These are phyloP conservation scores for Heliconius nattereri DNA, from an alignment of 1,140 invertebrate species.

Conservation along the genomic window DNA sequence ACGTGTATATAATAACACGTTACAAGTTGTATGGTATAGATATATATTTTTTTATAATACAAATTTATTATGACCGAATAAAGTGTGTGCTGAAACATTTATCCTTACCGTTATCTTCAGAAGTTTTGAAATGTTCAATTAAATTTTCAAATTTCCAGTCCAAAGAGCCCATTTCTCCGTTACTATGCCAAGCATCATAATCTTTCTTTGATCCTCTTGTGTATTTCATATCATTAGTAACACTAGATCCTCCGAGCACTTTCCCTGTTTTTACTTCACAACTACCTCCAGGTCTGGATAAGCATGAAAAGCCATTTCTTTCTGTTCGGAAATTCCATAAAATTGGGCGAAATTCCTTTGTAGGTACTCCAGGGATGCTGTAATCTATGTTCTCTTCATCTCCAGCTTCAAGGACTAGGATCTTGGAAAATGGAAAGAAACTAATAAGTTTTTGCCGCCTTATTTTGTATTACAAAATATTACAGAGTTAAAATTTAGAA, in stretches of 20 bases:
- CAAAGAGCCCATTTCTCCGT: constrained; percentile 75
- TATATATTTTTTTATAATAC: neutral
- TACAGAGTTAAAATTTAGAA: no score
- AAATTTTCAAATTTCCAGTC: constrained; percentile 81
- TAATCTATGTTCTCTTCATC: constrained; percentile 74
- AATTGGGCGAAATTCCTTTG: constrained; percentile 66
- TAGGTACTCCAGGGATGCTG: constrained; percentile 71
- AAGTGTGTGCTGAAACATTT: no score
- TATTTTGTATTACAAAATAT: no score
- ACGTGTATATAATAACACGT: no score
- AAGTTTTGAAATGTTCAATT: constrained; percentile 80
- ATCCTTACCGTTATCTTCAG: constrained; percentile 79
- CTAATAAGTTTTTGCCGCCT: no score
- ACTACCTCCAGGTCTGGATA: constrained; percentile 68
- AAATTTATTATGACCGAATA: no score
- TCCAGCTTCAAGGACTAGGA: constrained; percentile 78
- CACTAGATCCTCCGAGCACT: constrained; percentile 81
- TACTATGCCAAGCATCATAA: constrained; percentile 81
- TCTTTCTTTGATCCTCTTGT: constrained; percentile 79
- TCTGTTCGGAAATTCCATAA: constrained; percentile 75
- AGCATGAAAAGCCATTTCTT: constrained; percentile 68
- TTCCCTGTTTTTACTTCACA: constrained; percentile 80
- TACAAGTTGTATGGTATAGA: neutral
- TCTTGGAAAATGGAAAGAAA: constrained; percentile 41
- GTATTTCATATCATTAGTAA: constrained; percentile 82